Conservation (phyloP, 2,888 invertebrate species). For the Elegia similella region DNA sequence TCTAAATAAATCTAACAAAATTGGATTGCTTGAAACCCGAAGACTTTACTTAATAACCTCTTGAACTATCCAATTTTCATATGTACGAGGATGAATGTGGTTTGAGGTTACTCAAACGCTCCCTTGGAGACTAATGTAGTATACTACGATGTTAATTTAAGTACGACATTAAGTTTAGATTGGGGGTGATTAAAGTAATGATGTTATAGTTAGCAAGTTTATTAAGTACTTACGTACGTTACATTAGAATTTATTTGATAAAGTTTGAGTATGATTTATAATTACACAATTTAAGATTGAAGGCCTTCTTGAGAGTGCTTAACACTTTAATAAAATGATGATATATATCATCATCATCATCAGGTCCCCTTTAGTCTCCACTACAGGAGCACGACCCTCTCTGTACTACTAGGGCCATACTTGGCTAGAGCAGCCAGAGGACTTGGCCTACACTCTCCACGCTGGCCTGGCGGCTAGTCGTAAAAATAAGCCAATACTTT, state of each 20-base stretch:
- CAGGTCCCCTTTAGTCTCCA: too few relatives aligned
- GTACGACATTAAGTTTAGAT: neutral
- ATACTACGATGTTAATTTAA: neutral
- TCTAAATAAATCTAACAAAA: too few relatives aligned
- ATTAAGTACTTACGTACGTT: neutral
- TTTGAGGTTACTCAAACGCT: neutral
- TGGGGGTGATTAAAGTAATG: neutral
- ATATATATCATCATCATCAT: too few relatives aligned
- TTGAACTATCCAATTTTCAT: neutral
- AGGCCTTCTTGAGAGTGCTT: too few relatives aligned
- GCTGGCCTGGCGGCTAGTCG: too few relatives aligned
- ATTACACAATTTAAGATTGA: neutral
- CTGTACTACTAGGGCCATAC: too few relatives aligned
- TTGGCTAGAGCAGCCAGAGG: too few relatives aligned
- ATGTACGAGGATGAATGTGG: neutral
- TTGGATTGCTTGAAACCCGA: too few relatives aligned
- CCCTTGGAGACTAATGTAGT: neutral
- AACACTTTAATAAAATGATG: too few relatives aligned
- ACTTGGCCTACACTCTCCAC: too few relatives aligned
- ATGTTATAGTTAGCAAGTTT: neutral
- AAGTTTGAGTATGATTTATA: neutral
- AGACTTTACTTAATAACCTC: neutral
- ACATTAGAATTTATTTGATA: neutral
- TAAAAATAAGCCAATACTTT: too few relatives aligned
- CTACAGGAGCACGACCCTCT: too few relatives aligned